Evolutionary conservation across 2,113 vertebrate genomes (phyloP).

Genomic region (Osmerus eperlanus): DNA sequence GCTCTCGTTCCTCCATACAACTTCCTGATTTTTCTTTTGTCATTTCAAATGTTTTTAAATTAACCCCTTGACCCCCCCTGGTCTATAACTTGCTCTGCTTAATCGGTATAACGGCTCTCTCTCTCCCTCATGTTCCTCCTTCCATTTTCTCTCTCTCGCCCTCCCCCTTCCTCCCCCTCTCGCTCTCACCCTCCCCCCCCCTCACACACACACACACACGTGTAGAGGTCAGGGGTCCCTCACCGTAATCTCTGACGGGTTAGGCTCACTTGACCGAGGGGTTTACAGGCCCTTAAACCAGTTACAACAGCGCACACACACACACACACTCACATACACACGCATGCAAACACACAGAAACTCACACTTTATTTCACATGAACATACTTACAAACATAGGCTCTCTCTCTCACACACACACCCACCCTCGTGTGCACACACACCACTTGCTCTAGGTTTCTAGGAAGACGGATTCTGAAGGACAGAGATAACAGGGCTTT

Average conservation of each 20-base stretch:
- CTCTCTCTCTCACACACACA: no score
- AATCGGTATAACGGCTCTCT: background rate
- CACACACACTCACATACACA: conserved; percentile 11
- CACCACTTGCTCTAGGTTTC: no score
- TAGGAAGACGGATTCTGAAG: no score
- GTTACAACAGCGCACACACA: conserved; percentile 39
- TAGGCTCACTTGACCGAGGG: conserved; percentile 59
- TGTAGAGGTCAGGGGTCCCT: conserved; percentile 48
- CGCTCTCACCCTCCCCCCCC: conserved; percentile 12
- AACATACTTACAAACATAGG: no score
- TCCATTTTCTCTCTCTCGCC: background rate
- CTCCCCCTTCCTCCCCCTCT: background rate
- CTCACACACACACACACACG: conserved; percentile 31
- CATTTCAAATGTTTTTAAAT: no score
- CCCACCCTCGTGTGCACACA: no score
- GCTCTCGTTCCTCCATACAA: no score
- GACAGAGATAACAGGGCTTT: no score
- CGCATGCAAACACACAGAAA: background rate
- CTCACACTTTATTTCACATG: no score
- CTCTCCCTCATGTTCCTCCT: background rate
- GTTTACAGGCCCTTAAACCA: conserved; percentile 61
- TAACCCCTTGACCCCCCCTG: no score
- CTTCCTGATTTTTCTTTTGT: no score
- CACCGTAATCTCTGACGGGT: conserved; percentile 57
- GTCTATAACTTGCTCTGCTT: no score